Evolutionary conservation across 2,888 invertebrate genomes (phyloP), one percentile per base, ranked within the genome.

Genomic region (Empis livida): DNA sequence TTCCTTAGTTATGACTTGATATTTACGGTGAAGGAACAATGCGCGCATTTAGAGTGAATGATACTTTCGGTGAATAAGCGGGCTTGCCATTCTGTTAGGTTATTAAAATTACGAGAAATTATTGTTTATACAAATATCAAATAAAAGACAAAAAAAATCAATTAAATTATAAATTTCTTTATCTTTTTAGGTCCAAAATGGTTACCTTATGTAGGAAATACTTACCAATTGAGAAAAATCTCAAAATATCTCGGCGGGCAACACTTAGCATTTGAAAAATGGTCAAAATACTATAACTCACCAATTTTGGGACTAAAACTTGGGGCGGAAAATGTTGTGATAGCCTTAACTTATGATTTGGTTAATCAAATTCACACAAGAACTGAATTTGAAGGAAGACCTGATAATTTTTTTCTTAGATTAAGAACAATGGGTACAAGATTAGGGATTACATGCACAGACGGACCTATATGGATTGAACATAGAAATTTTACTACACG

Each of bases 341-440:
- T 75, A 1, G 77, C 77, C 2, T 71, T 71, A 20, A 75, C 76
- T 0, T 73, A 72, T 55, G 64, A 72, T 2, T 54, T 72, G 1
- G 68, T 80, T 1, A 71, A 70, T 13, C 67, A 73, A 47, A 71
- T 81, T 3, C 68, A 81, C 42, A 63, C 67, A 0, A 63, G 68
- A 13, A 79, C 80, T 46, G 78, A 76, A 17, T 83, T 73, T 54
- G 76, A 78, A 49, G 80, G 77, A 0, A 66, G 84, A 17, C 84
- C 84, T 0, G 75, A 81, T 59, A 78, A 75, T 50, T 79, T 80
- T 57, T 82, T 82, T 55, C 64, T 77, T 14, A 69, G 74, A 30
- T 59, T 82, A 13, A 69, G 82, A 23, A 78, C 78, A 14, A 74
- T 82, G 74, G 82, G 82, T 20, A 71, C 73, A 2, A 71, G 69